Evolutionary conservation across 2,888 invertebrate genomes (phyloP).

Genomic region (Mesopsocus fuscifrons): DNA sequence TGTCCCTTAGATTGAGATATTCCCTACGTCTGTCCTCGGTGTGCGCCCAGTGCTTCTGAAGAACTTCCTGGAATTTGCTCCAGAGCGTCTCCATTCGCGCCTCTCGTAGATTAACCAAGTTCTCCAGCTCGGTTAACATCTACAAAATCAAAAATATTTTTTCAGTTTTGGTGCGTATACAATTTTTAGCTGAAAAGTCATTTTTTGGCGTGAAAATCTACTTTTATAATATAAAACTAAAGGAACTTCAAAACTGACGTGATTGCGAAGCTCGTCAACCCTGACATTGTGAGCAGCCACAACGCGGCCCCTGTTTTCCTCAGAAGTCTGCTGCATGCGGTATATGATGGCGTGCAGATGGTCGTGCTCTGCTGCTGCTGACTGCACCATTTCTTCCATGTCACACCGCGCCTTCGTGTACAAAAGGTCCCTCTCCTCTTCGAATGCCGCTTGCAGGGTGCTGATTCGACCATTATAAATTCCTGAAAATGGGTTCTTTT

Average conservation of each 20-base stretch:
- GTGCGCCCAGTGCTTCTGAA: constrained; percentile 23
- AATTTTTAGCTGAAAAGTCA: constrained; percentile 11
- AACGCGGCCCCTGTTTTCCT: constrained; percentile 18
- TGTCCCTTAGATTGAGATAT: constrained; percentile 27
- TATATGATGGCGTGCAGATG: constrained; percentile 34
- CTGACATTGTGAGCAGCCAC: constrained; percentile 21
- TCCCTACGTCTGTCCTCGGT: constrained; percentile 22
- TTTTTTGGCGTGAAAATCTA: constrained; percentile 7
- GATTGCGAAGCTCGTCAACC: constrained; percentile 20
- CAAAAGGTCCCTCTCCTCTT: constrained; percentile 33
- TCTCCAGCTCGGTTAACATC: constrained; percentile 16
- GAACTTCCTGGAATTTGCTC: constrained; percentile 25
- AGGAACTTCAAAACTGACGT: constrained; percentile 14
- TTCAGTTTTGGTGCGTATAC: background rate
- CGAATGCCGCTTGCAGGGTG: constrained; percentile 34
- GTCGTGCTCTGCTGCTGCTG: constrained; percentile 34
- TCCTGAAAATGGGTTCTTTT: constrained; percentile 26
- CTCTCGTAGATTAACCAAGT: constrained; percentile 17
- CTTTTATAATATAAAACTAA: constrained; percentile 7
- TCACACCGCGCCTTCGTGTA: constrained; percentile 33
- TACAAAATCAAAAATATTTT: constrained; percentile 12
- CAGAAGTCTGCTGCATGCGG: constrained; percentile 28
- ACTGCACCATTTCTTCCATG: constrained; percentile 28
- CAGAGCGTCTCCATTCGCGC: constrained; percentile 30
- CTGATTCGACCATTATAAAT: constrained; percentile 35